Percentiles rank a stretch among this genome's conserved stretches.
phyloP scores from a whole-genome alignment of 2,113 vertebrate genomes.

The Casuarius casuarius region DNA sequence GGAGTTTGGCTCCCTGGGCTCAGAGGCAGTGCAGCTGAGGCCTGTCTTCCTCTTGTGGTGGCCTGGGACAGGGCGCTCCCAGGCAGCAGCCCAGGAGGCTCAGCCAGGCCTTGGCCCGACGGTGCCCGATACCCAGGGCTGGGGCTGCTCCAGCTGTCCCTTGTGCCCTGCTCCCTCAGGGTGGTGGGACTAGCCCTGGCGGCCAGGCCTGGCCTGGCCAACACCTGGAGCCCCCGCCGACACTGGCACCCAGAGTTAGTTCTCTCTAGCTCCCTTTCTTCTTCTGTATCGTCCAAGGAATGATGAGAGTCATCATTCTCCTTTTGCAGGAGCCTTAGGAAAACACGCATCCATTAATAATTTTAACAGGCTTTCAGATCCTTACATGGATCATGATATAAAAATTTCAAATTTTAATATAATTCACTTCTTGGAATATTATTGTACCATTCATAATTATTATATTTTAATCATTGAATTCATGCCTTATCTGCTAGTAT shows the following conservation, averaged over 20 bases:
- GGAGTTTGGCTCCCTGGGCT: fast-evolving
- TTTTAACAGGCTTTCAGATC: background rate
- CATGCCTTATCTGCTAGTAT: background rate
- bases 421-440: background rate
- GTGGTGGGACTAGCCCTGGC: background rate
- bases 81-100: background rate
- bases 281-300: background rate
- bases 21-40: background rate
- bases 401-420: background rate
- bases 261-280: background rate
- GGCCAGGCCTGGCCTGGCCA: background rate
- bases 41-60: background rate
- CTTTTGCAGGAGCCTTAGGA: background rate
- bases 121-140: fast-evolving
- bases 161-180: too few species aligned
- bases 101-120: background rate
- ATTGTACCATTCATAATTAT: background rate
- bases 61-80: too few species aligned
- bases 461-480: background rate
- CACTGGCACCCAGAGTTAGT: fast-evolving
- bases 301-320: background rate
- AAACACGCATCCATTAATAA: background rate
- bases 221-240: fast-evolving
- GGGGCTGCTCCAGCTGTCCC: background rate
- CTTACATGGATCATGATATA: background rate